Percentiles rank a stretch among this genome's conserved stretches.
Conservation (phyloP, 2,797 vertebrate species). For the Distichodus sexfasciatus region DNA sequence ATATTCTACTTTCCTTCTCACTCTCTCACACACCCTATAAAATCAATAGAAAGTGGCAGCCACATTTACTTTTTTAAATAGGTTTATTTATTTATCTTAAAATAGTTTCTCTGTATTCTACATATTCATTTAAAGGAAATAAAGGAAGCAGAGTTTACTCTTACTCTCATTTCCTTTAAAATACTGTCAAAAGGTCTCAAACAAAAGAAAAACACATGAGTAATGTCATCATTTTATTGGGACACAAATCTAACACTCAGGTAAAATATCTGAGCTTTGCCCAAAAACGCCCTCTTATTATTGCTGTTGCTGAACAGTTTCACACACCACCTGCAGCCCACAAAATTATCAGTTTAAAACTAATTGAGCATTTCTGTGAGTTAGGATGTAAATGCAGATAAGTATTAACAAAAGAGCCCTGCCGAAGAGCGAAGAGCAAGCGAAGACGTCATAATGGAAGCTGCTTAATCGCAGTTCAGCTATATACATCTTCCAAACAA, state of each 20-base stretch:
- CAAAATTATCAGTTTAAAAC: not conserved
- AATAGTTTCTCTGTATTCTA: constrained; percentile 98
- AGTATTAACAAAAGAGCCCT: too few relatives aligned
- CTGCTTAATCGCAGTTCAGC: too few relatives aligned
- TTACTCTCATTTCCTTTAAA: constrained; percentile 85
- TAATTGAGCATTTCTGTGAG: too few relatives aligned
- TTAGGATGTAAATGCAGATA: too few relatives aligned
- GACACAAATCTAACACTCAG: constrained; percentile 39
- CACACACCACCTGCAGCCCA: not conserved
- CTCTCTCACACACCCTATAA: not conserved
- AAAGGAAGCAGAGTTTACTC: constrained; percentile 82
- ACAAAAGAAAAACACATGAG: constrained; percentile 57
- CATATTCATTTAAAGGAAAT: constrained; percentile 91
- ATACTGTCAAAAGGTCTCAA: constrained; percentile 72
- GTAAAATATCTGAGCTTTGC: constrained; percentile 44
- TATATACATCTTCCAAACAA: too few relatives aligned
- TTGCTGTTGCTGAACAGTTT: constrained; percentile 15
- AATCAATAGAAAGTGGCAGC: constrained; percentile 37
- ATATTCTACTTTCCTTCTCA: too few relatives aligned
- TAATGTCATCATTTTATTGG: constrained; percentile 52
- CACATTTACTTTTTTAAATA: constrained; percentile 86
- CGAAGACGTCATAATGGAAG: not conserved
- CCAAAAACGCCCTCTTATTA: not conserved
- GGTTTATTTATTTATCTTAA: constrained; percentile 97
- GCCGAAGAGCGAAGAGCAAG: not conserved